Conservation (phyloP, 2,113 vertebrate species). For the Argyrosomus japonicus region DNA sequence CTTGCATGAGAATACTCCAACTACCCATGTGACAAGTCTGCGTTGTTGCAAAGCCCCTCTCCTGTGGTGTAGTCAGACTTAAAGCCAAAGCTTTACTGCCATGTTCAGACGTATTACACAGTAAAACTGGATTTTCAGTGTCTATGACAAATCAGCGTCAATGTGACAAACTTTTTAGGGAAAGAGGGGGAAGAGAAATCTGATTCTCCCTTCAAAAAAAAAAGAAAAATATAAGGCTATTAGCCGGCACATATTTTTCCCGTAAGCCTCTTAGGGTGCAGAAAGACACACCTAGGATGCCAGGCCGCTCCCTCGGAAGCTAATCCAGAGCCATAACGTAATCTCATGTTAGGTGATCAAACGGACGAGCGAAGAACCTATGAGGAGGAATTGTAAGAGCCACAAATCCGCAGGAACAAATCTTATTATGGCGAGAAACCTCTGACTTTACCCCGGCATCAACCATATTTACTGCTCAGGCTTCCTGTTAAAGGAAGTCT, state of each 20-base stretch:
- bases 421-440: constrained; percentile 79
- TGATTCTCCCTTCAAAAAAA: constrained; percentile 67
- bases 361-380: constrained; percentile 76
- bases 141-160: constrained; percentile 75
- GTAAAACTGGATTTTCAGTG: constrained; percentile 77
- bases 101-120: constrained; percentile 75
- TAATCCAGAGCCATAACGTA: constrained; percentile 81
- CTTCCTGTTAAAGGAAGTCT: constrained; percentile 48
- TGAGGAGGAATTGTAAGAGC: constrained; percentile 79
- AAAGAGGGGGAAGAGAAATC: constrained; percentile 65
- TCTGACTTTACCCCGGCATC: constrained; percentile 60
- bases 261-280: constrained; percentile 83
- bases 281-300: constrained; percentile 83
- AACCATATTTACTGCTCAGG: constrained; percentile 58
- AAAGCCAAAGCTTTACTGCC: constrained; percentile 68
- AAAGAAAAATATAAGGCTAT: constrained; percentile 80
- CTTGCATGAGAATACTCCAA: constrained; percentile 8
- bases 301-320: constrained; percentile 73
- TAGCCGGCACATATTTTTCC: constrained; percentile 76
- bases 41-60: constrained; percentile 70
- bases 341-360: constrained; percentile 86
- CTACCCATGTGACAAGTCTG: constrained; percentile 57
- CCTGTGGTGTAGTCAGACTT: constrained; percentile 65
- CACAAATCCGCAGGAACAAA: constrained; percentile 83
- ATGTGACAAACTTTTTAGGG: constrained; percentile 72